Base-by-base conservation (phyloP, 2,888 invertebrate genomes). In the Pimpla rufipes region DNA sequence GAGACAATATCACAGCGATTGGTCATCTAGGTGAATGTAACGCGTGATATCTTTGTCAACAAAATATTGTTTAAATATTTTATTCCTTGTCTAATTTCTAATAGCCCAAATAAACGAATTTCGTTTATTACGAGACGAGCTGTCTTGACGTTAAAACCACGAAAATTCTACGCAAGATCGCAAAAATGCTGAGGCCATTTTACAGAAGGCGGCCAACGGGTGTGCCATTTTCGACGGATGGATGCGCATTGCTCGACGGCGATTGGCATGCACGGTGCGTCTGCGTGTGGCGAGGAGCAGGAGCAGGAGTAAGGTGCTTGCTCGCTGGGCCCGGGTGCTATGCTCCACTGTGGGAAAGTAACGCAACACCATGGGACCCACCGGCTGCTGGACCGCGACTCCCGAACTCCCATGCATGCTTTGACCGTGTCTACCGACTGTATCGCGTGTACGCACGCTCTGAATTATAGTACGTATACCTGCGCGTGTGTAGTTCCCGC, bases 291-390 rank as follows among this genome's bases (percentile, higher is more conserved):
- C 29, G 45, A 47, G 62, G 50, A 42, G 62, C 23, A 64, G 64
- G 37, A 35, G 62, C 3, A 29, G 57, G 57, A 66, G 23, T 21
- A 45, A 23, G 68, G 37, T 40, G 79, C 79, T 55, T 18, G 6
- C 45, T 29, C 18, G 16, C 35, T 47, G 37, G 37, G 50, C 45
- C 21, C 42, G 80, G 70, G 73, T 67, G 45, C 67, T 70, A 57
- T 62, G 35, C 10, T 68, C 73, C 42, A 86, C 90, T 91, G 91
- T 91, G 91, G 91, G 91, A 91, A 91, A 90, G 91, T 91, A 91
- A 91, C 89, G 90, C 90, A 90, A 91, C 89, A 91, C 91, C 91
- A 91, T 90, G 90, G 88, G 91, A 91, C 88, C 89, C 87, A 85
- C 81, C 82, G 85, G 84, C 86, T 86, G 82, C 89, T 90, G 91